phyloP scores from a whole-genome alignment of 2,113 vertebrate genomes.

The Camelus dromedarius region DNA sequence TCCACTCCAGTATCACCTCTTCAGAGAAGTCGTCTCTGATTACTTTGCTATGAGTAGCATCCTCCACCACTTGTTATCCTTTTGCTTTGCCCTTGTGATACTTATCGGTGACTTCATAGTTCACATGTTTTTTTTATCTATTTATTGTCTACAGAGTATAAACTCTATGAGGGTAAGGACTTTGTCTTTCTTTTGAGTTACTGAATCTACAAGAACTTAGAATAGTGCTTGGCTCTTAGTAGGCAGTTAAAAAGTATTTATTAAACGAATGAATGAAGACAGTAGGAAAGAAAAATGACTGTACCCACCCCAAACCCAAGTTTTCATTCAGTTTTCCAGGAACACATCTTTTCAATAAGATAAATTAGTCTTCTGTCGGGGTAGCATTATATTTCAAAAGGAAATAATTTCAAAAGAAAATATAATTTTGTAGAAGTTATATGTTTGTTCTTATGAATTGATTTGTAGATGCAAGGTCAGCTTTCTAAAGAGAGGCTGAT shows the following conservation, averaged over 20 bases:
- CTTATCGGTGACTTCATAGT: not conserved
- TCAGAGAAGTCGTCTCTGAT: not conserved
- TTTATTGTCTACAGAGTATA: not conserved
- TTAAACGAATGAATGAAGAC: not conserved
- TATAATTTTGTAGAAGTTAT: not conserved
- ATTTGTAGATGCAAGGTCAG: not conserved
- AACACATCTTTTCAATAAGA: not conserved
- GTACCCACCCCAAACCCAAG: not conserved
- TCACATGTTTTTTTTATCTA: not conserved
- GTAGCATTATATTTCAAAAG: not conserved
- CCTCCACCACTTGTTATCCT: not conserved
- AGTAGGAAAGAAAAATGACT: not conserved
- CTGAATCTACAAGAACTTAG: not conserved
- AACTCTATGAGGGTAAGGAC: not conserved
- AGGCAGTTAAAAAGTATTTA: not conserved
- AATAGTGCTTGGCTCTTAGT: not conserved
- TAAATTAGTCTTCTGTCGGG: not conserved
- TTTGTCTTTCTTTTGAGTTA: not conserved
- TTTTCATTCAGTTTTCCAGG: not conserved
- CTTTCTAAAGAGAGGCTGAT: not conserved
- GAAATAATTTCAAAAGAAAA: conserved; percentile 6
- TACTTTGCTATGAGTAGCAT: not conserved
- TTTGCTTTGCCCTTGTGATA: not conserved
- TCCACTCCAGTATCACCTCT: not conserved
- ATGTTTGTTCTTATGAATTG: not conserved